Percentiles rank a stretch among this genome's conserved stretches.
phyloP scores from a whole-genome alignment of 2,113 vertebrate genomes.

The Microtus montanus region DNA sequence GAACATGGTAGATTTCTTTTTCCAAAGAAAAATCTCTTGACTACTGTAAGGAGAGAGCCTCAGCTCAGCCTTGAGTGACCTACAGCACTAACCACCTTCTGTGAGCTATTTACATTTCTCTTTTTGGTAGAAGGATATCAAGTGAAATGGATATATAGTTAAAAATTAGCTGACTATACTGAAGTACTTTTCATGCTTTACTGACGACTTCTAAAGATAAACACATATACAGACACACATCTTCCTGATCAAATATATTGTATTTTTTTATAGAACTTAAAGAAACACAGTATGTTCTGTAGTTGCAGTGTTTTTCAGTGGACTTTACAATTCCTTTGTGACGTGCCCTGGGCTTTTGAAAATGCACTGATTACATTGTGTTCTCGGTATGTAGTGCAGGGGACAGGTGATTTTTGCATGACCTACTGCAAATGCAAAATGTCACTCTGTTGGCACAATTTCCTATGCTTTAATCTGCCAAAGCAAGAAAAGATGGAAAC shows the following conservation, averaged over 20 bases:
- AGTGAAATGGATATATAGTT: not conserved
- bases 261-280: conserved; percentile 32
- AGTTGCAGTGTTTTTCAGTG: not conserved
- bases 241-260: not conserved
- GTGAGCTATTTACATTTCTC: not conserved
- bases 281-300: not conserved
- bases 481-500: not conserved
- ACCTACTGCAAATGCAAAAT: not conserved
- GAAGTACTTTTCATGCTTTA: not conserved
- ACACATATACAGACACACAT: not conserved
- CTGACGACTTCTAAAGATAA: not conserved
- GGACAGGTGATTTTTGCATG: conserved; percentile 3
- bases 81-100: not conserved
- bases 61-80: not conserved
- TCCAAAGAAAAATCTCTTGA: not conserved
- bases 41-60: not conserved
- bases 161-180: not conserved
- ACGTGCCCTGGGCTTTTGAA: not conserved
- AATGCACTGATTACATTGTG: not conserved
- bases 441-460: not conserved
- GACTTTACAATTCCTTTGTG: not conserved
- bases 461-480: not conserved
- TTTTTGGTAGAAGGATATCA: conserved; percentile 5
- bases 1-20: not conserved
- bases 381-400: not conserved